Evolutionary conservation across 2,797 vertebrate genomes (phyloP), one percentile per base, ranked within the genome.

Genomic region (Lithobates sylvaticus): DNA sequence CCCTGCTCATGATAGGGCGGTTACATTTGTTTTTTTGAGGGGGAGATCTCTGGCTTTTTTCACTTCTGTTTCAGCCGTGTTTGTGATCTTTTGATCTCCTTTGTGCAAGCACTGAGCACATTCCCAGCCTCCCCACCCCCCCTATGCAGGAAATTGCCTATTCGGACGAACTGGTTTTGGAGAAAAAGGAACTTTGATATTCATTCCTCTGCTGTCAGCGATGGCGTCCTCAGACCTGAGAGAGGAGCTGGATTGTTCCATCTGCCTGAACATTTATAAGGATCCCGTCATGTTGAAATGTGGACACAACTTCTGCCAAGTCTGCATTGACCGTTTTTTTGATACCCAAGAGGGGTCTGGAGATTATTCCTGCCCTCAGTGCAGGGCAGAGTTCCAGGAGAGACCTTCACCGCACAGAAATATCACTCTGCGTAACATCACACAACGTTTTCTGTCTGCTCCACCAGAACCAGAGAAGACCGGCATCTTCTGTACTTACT

Each of bases 381-480:
- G 95, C 42, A 91, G 94, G 0, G 83, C 88, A 68, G 90, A 91
- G 76, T 94, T 90, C 73, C 6, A 61, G 0, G 89, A 91, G 1
- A 10, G 75, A 0, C 85, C 91, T 0, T 44, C 81, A 8, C 88
- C 95, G 32, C 91, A 90, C 83, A 93, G 32, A 23, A 95, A 95
- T 91, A 92, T 95, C 83, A 94, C 95, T 78, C 93, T 95, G 13
- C 76, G 84, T 42, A 89, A 86, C 81, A 95, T 94, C 61, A 88
- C 94, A 0, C 91, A 94, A 16, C 90, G 92, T 15, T 95, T 93
- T 82, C 47, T 9, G 1, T 72, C 79, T 26, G 26, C 50, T 39
- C 23, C 34, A 0, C 34, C 73, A 0, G 69, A 83, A 1, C 44
- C 84, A 26, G 1, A 27, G 73, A 27, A 64, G 5, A 3, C 1